A percentile compares a stretch with the other conserved stretches of the same genome.
Evolutionary conservation across 2,888 invertebrate species (phyloP).

Genomic region (Podabrus alpinus): DNA sequence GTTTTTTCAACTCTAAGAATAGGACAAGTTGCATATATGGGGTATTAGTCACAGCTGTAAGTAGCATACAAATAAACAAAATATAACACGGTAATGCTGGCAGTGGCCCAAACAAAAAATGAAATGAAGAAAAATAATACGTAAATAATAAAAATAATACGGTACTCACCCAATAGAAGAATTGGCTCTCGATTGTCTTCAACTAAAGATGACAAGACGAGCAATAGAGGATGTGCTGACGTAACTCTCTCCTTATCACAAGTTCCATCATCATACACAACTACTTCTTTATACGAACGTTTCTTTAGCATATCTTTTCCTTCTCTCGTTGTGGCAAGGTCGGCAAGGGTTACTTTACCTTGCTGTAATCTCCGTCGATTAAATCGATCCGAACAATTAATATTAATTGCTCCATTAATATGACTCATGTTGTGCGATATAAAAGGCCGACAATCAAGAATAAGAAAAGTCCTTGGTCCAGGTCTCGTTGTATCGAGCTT

Average conservation of each 20-base stretch:
- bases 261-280: slow-evolving; percentile 72
- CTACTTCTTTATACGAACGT: slow-evolving; percentile 63
- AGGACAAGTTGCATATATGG: slow-evolving; percentile 33
- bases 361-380: slow-evolving; percentile 68
- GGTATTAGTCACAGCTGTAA: slow-evolving; percentile 38
- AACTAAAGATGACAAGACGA: slow-evolving; percentile 68
- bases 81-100: slow-evolving; percentile 33
- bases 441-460: slow-evolving; percentile 72
- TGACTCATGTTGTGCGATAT: slow-evolving; percentile 72
- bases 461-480: slow-evolving; percentile 52
- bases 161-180: slow-evolving; percentile 67
- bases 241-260: slow-evolving; percentile 64
- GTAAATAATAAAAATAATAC: not conserved
- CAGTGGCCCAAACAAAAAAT: slow-evolving; percentile 21
- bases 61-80: slow-evolving; percentile 37
- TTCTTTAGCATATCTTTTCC: slow-evolving; percentile 66
- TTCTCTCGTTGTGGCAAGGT: slow-evolving; percentile 66
- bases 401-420: slow-evolving; percentile 70
- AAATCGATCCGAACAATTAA: slow-evolving; percentile 73
- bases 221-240: slow-evolving; percentile 64
- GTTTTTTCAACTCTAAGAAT: slow-evolving; percentile 30
- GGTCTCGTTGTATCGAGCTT: slow-evolving; percentile 51
- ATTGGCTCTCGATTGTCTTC: slow-evolving; percentile 70
- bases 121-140: not conserved
- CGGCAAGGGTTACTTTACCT: slow-evolving; percentile 68